Evolutionary conservation across 2,113 vertebrate genomes (phyloP).

Genomic region (Ailuropoda melanoleuca): DNA sequence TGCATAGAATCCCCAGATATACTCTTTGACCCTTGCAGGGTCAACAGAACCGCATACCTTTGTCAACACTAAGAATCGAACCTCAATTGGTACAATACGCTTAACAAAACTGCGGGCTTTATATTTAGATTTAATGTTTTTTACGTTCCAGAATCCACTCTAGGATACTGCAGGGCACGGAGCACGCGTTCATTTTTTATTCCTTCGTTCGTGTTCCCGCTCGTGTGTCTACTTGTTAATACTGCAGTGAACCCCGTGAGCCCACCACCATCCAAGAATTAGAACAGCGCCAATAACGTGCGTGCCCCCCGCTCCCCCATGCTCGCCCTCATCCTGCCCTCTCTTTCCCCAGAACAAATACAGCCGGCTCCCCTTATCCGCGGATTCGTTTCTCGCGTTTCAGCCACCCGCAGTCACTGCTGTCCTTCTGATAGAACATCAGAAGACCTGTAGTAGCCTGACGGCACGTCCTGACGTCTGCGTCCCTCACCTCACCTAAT

Average conservation of each 20-base stretch:
- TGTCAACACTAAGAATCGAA: background rate
- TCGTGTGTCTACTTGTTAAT: background rate
- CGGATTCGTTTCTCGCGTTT: background rate
- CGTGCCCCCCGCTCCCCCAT: fast-evolving
- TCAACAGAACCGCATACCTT: background rate
- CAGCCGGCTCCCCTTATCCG: background rate
- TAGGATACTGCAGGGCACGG: background rate
- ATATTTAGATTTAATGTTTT: background rate
- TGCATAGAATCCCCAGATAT: background rate
- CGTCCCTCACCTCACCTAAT: fast-evolving
- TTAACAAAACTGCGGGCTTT: background rate
- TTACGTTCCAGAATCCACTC: background rate
- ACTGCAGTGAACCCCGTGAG: fast-evolving
- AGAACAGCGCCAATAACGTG: background rate
- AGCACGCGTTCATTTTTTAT: background rate
- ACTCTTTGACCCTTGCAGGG: background rate
- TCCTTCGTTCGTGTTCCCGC: background rate
- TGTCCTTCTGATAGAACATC: background rate
- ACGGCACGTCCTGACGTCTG: fast-evolving
- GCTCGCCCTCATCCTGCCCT: background rate
- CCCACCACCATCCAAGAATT: background rate
- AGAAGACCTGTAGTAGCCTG: background rate
- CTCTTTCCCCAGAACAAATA: background rate
- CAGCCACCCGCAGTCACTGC: background rate
- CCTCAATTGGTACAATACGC: fast-evolving